These are phyloP conservation scores for Sminthurinus aureus DNA, from an alignment of 2,888 invertebrate genomes.

Conservation along the genomic window DNA sequence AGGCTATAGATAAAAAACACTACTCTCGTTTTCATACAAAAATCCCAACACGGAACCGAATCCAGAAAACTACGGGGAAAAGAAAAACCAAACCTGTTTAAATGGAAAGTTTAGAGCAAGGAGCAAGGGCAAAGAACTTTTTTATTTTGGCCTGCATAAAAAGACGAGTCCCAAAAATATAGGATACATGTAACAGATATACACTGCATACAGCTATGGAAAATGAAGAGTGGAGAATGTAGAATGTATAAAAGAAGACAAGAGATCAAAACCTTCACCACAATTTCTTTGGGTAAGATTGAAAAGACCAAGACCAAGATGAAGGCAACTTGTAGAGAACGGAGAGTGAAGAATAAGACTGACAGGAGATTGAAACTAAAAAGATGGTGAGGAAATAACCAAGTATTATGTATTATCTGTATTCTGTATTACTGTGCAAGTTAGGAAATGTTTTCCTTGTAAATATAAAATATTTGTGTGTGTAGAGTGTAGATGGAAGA, in stretches of 20 bases:
- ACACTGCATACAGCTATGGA: too few relatives aligned
- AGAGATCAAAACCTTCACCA: not conserved
- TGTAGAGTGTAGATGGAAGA: too few relatives aligned
- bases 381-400: not conserved
- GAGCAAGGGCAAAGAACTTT: not conserved
- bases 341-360: not conserved
- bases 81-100: not conserved
- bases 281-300: not conserved
- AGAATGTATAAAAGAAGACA: not conserved
- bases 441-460: too few relatives aligned
- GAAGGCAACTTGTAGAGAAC: too few relatives aligned
- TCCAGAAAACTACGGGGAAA: too few relatives aligned
- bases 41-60: not conserved
- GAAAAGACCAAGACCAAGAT: not conserved
- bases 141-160: too few relatives aligned
- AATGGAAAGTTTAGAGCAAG: not conserved
- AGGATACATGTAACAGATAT: too few relatives aligned
- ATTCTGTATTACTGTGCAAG: too few relatives aligned
- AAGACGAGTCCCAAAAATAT: too few relatives aligned
- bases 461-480: too few relatives aligned
- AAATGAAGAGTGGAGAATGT: not conserved
- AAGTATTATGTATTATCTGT: too few relatives aligned
- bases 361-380: not conserved
- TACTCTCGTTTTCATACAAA: too few relatives aligned
- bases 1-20: not conserved